phyloP scores from a whole-genome alignment of 2,888 invertebrate genomes.

The Encarsia formosa region DNA sequence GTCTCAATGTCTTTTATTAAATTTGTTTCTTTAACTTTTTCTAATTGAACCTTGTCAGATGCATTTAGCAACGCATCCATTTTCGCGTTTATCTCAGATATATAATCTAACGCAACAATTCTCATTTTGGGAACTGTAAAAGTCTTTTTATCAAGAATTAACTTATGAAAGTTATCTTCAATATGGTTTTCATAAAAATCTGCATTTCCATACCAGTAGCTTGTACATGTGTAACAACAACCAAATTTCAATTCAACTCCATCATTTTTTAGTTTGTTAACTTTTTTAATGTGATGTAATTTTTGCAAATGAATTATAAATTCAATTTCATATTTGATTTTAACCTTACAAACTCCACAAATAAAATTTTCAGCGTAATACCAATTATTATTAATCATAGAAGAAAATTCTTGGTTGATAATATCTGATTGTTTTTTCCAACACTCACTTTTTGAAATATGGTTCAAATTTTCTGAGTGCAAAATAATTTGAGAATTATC shows the following conservation, averaged over 20 bases:
- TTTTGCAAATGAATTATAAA: constrained; percentile 32
- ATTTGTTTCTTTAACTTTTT: constrained; percentile 2
- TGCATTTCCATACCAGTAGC: constrained; percentile 28
- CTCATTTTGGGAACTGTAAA: constrained; percentile 26
- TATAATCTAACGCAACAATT: constrained; percentile 16
- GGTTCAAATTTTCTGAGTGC: not conserved
- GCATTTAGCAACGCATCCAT: not conserved
- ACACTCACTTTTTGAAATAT: not conserved
- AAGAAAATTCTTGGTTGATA: constrained; percentile 3
- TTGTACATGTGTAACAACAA: constrained; percentile 33
- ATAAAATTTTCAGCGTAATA: constrained; percentile 32
- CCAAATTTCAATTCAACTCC: not conserved
- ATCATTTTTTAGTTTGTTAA: not conserved
- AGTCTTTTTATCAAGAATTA: no score
- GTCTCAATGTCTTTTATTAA: constrained; percentile 32
- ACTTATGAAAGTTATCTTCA: constrained; percentile 28
- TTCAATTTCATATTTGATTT: constrained; percentile 22
- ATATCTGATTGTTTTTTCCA: constrained; percentile 1
- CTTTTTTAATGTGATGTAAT: constrained; percentile 9
- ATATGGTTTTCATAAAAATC: constrained; percentile 30
- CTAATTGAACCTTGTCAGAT: not conserved
- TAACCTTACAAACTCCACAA: constrained; percentile 29
- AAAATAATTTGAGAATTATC: not conserved
- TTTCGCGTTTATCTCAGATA: constrained; percentile 7
- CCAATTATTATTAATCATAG: constrained; percentile 19